Base-by-base conservation (phyloP, 2,113 vertebrate genomes). In the Nicator chloris region DNA sequence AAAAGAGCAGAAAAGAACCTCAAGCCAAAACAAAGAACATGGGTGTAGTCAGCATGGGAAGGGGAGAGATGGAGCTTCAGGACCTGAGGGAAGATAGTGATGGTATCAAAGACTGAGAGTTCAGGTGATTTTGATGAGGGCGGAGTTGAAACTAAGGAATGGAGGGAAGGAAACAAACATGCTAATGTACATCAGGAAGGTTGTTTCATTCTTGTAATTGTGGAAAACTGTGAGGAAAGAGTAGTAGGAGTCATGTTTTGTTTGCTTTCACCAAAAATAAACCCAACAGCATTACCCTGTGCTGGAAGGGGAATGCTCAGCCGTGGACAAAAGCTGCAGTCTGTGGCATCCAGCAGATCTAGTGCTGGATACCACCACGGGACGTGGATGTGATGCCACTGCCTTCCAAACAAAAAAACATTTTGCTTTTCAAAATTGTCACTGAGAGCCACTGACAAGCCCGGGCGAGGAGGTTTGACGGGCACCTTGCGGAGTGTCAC, bases 1-100 rank as follows among this genome's bases (percentile, higher is more conserved):
- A 64, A 76, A 86, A 51, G 18, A 3, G 11, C 7, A 20, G 4
- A 3, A 39, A 63, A 56, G 13, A 0, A 0, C 0, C 44, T 15
- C 9, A n/a, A 68, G 45, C 3, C 18, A 31, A 27, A 66, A n/a
- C 11, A 56, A 54, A 87, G 21, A 72, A 10, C 6, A 8, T 11
- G 11, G 57, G 14, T 45, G 10, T 44, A 39, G 20, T 61, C 23
- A 76, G 45, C 20, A 39, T 27, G 27, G 10, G 18, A 17, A 56
- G 20, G 7, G 42, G 11, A 73, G 9, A 94, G 47, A 17, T 16
- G 37, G 39, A 69, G 20, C 70, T 68, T 49, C 30, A 50, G 37
- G 10, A 77, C n/a, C 30, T n/a, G 27, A 83, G 53, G 54, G 18
- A 50, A 69, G 35, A 54, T 44, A 60, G 44, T 19, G 16, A 13